Percentiles rank a stretch among this genome's conserved stretches.
Conservation (phyloP, 1,140 invertebrate genomes). For the Ceratitis capitata region DNA sequence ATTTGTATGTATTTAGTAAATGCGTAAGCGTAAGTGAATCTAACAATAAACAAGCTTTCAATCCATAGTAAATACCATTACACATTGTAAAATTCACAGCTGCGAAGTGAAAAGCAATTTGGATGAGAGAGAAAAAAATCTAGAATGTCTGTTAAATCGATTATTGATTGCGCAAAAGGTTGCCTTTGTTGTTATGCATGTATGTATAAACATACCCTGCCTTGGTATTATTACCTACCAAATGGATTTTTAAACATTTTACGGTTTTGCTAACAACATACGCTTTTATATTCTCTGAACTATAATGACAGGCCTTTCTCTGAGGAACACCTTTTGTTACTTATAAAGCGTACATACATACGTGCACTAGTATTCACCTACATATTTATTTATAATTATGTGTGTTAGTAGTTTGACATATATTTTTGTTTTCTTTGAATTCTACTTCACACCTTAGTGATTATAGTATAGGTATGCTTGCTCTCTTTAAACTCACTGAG, state of each 20-base stretch:
- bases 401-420: background rate
- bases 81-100: background rate
- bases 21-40: background rate
- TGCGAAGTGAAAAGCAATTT: background rate
- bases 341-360: background rate
- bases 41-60: background rate
- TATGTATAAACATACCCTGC: background rate
- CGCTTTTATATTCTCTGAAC: background rate
- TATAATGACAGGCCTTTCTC: no score
- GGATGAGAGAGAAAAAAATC: background rate
- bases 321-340: background rate
- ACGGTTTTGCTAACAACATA: background rate
- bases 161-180: background rate
- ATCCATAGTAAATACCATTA: background rate
- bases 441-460: background rate
- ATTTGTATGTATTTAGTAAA: no score
- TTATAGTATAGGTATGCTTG: background rate
- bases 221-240: background rate
- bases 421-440: background rate
- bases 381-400: background rate
- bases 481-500: background rate
- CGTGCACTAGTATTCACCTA: background rate
- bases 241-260: constrained; percentile 23
- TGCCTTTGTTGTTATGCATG: background rate
- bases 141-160: background rate